A percentile compares a stretch with the other conserved stretches of the same genome.
Conservation (phyloP, 2,888 invertebrate genomes). For the Mythimna impura region DNA sequence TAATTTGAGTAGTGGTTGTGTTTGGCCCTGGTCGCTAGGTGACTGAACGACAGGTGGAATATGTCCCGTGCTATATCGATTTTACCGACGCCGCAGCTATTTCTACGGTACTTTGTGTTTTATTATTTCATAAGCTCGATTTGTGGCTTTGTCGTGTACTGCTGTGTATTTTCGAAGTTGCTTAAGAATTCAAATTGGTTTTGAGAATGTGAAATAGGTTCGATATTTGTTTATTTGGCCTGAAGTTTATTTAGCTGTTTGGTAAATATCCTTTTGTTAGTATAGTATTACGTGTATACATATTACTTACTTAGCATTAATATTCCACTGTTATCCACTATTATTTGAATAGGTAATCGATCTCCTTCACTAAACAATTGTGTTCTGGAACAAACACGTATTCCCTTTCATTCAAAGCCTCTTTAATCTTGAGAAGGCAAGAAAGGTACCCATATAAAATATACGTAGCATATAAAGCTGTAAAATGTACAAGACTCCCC, state of each 20-base stretch:
- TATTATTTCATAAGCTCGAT: constrained; percentile 42
- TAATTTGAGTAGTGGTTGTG: constrained; percentile 73
- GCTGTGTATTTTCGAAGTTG: constrained; percentile 17
- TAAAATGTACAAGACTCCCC: constrained; percentile 60
- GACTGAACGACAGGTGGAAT: constrained; percentile 77
- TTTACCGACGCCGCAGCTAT: constrained; percentile 62
- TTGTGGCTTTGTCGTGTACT: constrained; percentile 22
- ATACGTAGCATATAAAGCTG: constrained; percentile 54
- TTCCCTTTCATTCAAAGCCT: constrained; percentile 12
- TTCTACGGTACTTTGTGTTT: constrained; percentile 40
- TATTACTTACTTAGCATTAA: neutral
- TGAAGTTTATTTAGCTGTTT: neutral
- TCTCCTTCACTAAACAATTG: constrained; percentile 26
- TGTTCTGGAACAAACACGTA: constrained; percentile 16
- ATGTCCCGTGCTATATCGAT: constrained; percentile 80
- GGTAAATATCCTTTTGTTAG: neutral
- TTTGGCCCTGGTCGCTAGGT: constrained; percentile 82
- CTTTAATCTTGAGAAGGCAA: constrained; percentile 39
- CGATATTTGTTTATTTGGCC: constrained; percentile 12
- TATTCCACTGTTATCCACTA: neutral
- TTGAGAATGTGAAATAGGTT: constrained; percentile 18
- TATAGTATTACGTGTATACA: neutral
- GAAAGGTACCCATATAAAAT: constrained; percentile 45
- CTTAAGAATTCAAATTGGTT: constrained; percentile 46
- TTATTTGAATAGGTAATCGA: constrained; percentile 22